Base-by-base conservation (phyloP, 2,113 vertebrate species). In the Odontophorus gujanensis region DNA sequence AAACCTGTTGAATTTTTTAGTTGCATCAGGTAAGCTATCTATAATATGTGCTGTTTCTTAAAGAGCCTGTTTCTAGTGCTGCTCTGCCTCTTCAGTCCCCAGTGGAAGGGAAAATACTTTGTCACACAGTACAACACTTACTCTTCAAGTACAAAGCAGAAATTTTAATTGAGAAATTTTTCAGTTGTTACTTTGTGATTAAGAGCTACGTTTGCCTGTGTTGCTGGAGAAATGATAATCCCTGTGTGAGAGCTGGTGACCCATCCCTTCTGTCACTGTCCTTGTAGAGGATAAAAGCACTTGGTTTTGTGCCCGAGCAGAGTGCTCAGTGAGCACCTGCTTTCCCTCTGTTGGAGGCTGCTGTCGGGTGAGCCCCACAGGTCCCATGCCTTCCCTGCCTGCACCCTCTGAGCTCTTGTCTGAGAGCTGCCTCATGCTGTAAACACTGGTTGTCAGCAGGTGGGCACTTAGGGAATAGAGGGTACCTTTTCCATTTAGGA, bases 321-420 rank as follows among this genome's bases (percentile, higher is more conserved):
- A 9, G 24, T 12, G 6, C n/a, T 51, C 6, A 11, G 13, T n/a
- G 8, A 78, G 36, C 22, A n/a, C 8, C 25, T 2, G 8, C 51
- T 53, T 53, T 28, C 51, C 51, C 26, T 53, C 26, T 13, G 14
- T 8, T 53, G 51, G 26, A 28, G 18, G 47, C 61, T 24, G 34
- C 28, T 0, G 1, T 36, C 17, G 25, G 8, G 0, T 0, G 59
- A 83, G 58, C 18, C 51, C n/a, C 11, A 17, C 1, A 8, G 6
- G 17, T 53, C 26, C 32, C 34, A 2, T 40, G 42, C 7, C 2
- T 19, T 92, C 51, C 13, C 26, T 82, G 51, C 30, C 26, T 3
- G 0, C 21, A 4, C 34, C 47, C 11, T 0, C 47, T 42, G 74
- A 47, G 40, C 25, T 40, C 34, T 15, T 28, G 14, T 77, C 36